These are phyloP conservation scores for Perca flavescens DNA, from an alignment of 2,113 vertebrate species.

Conservation along the genomic window DNA sequence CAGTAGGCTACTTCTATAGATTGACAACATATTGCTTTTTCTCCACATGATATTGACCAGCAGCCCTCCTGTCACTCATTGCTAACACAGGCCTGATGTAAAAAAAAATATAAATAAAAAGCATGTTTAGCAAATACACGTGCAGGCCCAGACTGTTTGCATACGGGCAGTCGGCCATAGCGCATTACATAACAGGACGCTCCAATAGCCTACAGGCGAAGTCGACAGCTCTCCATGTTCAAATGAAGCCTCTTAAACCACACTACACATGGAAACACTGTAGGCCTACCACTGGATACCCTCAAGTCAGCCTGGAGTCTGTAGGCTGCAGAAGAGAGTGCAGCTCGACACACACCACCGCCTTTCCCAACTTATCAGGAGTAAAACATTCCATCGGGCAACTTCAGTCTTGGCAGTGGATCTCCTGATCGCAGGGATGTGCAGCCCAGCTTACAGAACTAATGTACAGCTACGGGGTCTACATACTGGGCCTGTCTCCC, in stretches of 20 bases:
- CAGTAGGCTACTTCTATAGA: background rate
- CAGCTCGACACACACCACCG: constrained; percentile 32
- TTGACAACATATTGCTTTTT: background rate
- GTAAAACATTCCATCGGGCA: constrained; percentile 58
- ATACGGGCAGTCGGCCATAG: constrained; percentile 61
- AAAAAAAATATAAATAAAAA: background rate
- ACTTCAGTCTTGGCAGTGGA: constrained; percentile 42
- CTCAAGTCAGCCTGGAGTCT: constrained; percentile 27
- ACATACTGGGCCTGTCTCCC: constrained; percentile 54
- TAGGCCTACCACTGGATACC: constrained; percentile 1
- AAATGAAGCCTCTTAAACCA: constrained; percentile 39
- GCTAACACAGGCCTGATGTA: constrained; percentile 10
- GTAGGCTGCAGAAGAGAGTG: constrained; percentile 29
- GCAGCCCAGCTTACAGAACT: constrained; percentile 5
- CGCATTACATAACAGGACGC: constrained; percentile 78
- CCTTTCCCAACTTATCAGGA: constrained; percentile 52
- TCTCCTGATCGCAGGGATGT: constrained; percentile 33
- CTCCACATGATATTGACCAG: background rate
- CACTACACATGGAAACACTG: constrained; percentile 29
- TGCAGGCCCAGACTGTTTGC: constrained; percentile 56
- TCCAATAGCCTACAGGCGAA: constrained; percentile 56
- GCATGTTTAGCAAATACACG: constrained; percentile 55
- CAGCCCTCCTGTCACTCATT: background rate
- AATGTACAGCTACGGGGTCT: background rate
- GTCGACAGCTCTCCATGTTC: constrained; percentile 47